Base-by-base conservation (phyloP, 2,888 invertebrate genomes). In the Torymus tubicola region DNA sequence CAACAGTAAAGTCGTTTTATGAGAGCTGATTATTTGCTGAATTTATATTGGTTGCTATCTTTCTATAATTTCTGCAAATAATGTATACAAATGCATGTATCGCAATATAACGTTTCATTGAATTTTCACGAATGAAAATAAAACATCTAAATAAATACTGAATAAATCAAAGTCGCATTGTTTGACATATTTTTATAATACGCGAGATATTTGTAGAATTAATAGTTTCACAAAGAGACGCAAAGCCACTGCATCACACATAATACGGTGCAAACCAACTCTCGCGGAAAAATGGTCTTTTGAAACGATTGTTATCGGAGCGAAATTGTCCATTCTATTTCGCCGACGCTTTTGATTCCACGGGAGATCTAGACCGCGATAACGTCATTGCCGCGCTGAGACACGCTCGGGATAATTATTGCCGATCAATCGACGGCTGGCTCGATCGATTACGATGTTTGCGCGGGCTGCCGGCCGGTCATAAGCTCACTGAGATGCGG, bases 381-480 rank as follows among this genome's bases (percentile, higher is more conserved):
- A 80, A 80, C 64, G 69, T 80, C 79, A 69, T 58, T 74, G 74
- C 74, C 42, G 57, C 57, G 58, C 78, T 61, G 73, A 73, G 74
- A 70, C 74, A 80, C 80, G 80, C 60, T 80, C 65, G 18, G 58
- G 69, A 75, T 80, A 80, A 75, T 80, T 80, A 80, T 80, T 80
- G 74, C 70, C 58, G 74, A 80, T 80, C 80, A 80, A 80, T 80
- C 74, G 65, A 50, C 65, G 57, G 58, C 69, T 81, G 57, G 58
- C 69, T 81, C 72, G 77, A 77, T 72, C 71, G 81, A 81, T 73
- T 81, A 77, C 81, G 72, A 69, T 77, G 72, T 81, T 77, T 77
- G 53, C 73, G 63, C 50, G 75, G 82, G 75, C 82, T 78, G 81
- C 68, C 60, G 50, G 78, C 55, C 61, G 74, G 52, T 63, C 68